Percentiles rank a stretch among this genome's conserved stretches.
phyloP scores from a whole-genome alignment of 2,888 invertebrate genomes.

The Hipparchia semele region DNA sequence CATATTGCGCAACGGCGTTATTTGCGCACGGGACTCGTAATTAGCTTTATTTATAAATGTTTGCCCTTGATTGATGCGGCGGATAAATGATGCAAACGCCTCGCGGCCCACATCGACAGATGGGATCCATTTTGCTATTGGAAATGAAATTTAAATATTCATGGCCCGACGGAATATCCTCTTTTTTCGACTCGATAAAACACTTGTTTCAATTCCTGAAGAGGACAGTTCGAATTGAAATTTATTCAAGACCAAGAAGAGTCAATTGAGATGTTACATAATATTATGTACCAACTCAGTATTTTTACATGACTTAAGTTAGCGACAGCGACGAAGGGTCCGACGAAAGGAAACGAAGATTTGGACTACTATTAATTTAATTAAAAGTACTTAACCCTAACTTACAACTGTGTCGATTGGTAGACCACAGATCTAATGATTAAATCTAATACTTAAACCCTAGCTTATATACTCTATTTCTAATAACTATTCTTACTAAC shows the following conservation, averaged over 20 bases:
- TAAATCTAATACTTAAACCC: too few relatives aligned
- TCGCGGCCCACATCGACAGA: conserved; percentile 15
- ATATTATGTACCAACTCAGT: too few relatives aligned
- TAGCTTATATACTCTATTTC: too few relatives aligned
- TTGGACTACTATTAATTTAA: too few relatives aligned
- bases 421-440: too few relatives aligned
- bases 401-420: too few relatives aligned
- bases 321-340: too few relatives aligned
- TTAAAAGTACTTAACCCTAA: too few relatives aligned
- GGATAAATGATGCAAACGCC: conserved; percentile 29
- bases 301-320: too few relatives aligned
- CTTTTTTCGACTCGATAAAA: neutral
- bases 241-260: neutral
- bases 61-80: conserved; percentile 33
- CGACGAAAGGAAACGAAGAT: too few relatives aligned
- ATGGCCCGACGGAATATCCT: neutral
- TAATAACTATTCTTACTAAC: too few relatives aligned
- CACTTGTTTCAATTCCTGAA: neutral
- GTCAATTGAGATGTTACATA: too few relatives aligned
- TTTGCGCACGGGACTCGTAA: conserved; percentile 27
- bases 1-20: conserved; percentile 12
- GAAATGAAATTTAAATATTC: conserved; percentile 26
- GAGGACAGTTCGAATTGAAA: neutral
- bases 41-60: conserved; percentile 36
- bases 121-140: conserved; percentile 31